phyloP scores from a whole-genome alignment of 2,113 vertebrate genomes.

The Lates calcarifer region DNA sequence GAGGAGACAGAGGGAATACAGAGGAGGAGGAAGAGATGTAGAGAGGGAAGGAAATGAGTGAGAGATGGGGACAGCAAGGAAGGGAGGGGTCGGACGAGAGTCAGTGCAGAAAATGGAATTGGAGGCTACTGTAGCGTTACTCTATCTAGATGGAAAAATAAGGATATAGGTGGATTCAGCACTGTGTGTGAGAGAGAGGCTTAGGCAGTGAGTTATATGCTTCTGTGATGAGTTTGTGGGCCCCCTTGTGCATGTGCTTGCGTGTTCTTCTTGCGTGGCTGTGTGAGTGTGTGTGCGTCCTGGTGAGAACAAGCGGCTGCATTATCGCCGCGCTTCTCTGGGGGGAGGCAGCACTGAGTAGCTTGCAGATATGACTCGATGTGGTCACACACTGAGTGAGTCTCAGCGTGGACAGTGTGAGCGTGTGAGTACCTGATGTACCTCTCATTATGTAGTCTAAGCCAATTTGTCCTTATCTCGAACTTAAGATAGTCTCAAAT shows the following conservation, averaged over 20 bases:
- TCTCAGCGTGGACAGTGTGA: conserved; percentile 19
- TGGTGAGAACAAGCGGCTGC: conserved; percentile 34
- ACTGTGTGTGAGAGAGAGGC: conserved; percentile 44
- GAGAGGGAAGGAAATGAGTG: conserved; percentile 44
- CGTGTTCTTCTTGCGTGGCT: conserved; percentile 35
- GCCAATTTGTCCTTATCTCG: conserved; percentile 19
- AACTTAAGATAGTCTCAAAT: conserved; percentile 6
- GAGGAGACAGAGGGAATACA: conserved; percentile 47
- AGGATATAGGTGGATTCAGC: conserved; percentile 65
- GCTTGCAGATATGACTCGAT: conserved; percentile 3
- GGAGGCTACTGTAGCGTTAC: conserved; percentile 74
- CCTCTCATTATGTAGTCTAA: conserved; percentile 34
- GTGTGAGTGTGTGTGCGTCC: conserved; percentile 13
- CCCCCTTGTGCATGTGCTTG: conserved; percentile 30
- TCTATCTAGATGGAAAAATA: conserved; percentile 74
- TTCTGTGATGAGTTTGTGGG: conserved; percentile 56
- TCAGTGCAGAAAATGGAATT: conserved; percentile 75
- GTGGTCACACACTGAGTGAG: conserved; percentile 29
- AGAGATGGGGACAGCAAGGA: conserved; percentile 32
- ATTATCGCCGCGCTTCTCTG: conserved; percentile 31
- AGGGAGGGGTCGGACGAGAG: conserved; percentile 46
- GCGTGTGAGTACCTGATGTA: conserved; percentile 29
- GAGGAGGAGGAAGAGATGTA: conserved; percentile 25
- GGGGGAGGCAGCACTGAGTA: conserved; percentile 1
- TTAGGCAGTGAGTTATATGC: conserved; percentile 59